Percentiles rank a stretch among this genome's conserved stretches.
Evolutionary conservation across 2,113 vertebrate genomes (phyloP).

Genomic region (Misgurnus mizolepis): DNA sequence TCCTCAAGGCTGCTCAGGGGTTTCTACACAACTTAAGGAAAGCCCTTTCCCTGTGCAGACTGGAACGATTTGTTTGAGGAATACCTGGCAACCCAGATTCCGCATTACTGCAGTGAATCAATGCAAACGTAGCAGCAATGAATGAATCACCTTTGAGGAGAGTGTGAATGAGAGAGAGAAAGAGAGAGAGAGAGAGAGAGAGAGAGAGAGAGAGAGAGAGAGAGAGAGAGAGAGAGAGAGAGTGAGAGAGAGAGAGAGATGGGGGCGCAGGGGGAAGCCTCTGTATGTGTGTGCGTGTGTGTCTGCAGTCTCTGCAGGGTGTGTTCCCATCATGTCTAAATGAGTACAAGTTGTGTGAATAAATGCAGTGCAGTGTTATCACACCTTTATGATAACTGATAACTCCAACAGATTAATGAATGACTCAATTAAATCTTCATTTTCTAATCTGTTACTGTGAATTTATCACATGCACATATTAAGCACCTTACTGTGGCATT

Average conservation of each 20-base stretch:
- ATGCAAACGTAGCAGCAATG: conserved; percentile 23
- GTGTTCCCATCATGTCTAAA: conserved; percentile 25
- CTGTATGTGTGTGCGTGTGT: background rate
- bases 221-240: no score
- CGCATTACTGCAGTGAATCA: conserved; percentile 38
- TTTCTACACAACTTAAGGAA: conserved; percentile 8
- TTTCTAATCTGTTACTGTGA: background rate
- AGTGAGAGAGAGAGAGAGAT: background rate
- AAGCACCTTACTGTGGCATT: no score
- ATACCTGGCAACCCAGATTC: conserved; percentile 29
- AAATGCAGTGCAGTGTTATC: background rate
- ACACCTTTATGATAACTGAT: background rate
- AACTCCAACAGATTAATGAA: conserved; percentile 2
- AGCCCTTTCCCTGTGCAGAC: background rate
- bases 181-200: background rate
- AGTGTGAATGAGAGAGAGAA: conserved; percentile 31
- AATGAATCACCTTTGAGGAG: conserved; percentile 61
- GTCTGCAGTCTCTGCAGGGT: conserved; percentile 24
- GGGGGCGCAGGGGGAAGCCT: background rate
- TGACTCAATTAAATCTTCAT: background rate
- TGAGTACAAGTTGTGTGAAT: background rate
- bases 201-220: no score
- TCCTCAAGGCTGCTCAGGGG: background rate
- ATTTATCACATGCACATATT: background rate
- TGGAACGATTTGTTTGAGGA: background rate